Conservation (phyloP, 2,797 vertebrate genomes). For the Paramormyrops hopkinsi region DNA sequence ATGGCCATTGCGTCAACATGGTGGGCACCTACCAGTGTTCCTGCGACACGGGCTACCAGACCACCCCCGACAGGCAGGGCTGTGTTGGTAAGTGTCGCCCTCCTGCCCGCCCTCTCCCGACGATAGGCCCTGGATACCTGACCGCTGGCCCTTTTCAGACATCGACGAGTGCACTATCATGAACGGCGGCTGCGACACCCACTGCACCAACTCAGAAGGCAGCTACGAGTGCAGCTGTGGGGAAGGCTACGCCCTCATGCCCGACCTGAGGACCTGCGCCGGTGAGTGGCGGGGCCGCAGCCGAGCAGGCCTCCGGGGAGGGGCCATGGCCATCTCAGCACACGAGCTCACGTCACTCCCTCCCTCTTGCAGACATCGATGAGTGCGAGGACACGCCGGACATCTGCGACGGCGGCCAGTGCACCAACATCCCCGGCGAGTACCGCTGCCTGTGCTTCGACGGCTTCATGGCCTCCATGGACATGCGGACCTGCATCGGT, state of each 20-base stretch:
- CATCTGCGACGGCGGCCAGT: constrained; percentile 85
- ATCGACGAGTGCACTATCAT: constrained; percentile 82
- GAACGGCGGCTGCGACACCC: constrained; percentile 83
- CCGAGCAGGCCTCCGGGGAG: background rate
- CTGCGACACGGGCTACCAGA: constrained; percentile 82
- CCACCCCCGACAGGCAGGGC: constrained; percentile 73
- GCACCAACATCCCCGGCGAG: constrained; percentile 81
- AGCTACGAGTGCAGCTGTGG: constrained; percentile 85
- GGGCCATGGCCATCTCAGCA: background rate
- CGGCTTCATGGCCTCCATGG: constrained; percentile 84
- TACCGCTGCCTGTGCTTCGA: constrained; percentile 86
- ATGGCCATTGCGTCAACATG: constrained; percentile 80
- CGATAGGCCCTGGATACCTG: background rate
- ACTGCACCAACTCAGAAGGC: constrained; percentile 86
- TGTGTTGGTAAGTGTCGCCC: constrained; percentile 73
- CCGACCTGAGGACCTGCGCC: constrained; percentile 75
- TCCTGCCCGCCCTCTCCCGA: background rate
- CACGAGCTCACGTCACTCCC: background rate
- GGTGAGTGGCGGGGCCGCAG: constrained; percentile 49
- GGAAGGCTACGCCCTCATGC: constrained; percentile 81
- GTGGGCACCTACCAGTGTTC: constrained; percentile 86
- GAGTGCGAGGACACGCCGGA: constrained; percentile 85
- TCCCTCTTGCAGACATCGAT: constrained; percentile 70
- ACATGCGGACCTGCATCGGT: constrained; percentile 86
- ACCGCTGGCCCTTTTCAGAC: constrained; percentile 57